Evolutionary conservation across 2,888 invertebrate genomes (phyloP).

Genomic region (Ectropis crepuscularia): DNA sequence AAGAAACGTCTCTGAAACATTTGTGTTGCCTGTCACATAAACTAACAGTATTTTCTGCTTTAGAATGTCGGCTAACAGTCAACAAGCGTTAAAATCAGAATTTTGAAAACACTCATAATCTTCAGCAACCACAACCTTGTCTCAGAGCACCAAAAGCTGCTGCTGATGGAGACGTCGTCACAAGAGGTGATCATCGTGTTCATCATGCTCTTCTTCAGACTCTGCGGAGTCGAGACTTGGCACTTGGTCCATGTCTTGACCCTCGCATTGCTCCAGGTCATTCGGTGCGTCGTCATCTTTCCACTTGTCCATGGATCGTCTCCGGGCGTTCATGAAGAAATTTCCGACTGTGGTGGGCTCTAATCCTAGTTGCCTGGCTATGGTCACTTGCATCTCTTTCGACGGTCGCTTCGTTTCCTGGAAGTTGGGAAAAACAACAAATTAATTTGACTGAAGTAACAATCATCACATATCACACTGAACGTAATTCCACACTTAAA

Average conservation of each 20-base stretch:
- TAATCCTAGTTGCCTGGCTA: slow-evolving; percentile 97
- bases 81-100: slow-evolving; percentile 18
- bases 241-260: slow-evolving; percentile 78
- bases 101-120: slow-evolving; percentile 27
- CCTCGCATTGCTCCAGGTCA: slow-evolving; percentile 81
- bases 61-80: neutral
- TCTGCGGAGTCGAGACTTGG: slow-evolving; percentile 76
- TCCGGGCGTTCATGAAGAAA: slow-evolving; percentile 99
- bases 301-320: slow-evolving; percentile 99
- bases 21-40: neutral
- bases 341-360: slow-evolving; percentile 99
- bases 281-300: slow-evolving; percentile 94
- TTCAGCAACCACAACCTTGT: slow-evolving; percentile 52
- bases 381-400: slow-evolving; percentile 99
- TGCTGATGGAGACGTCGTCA: slow-evolving; percentile 78
- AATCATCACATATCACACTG: too few species aligned
- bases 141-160: slow-evolving; percentile 80
- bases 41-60: neutral
- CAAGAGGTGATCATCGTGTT: slow-evolving; percentile 81
- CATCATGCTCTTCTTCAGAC: slow-evolving; percentile 78
- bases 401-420: slow-evolving; percentile 99
- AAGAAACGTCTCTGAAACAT: neutral
- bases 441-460: neutral
- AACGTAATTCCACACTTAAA: too few species aligned
- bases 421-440: slow-evolving; percentile 45